Evolutionary conservation across 37 sponge, comb jelly and placozoan species (phyloP).

Genomic region (Mnemiopsis leidyi): DNA sequence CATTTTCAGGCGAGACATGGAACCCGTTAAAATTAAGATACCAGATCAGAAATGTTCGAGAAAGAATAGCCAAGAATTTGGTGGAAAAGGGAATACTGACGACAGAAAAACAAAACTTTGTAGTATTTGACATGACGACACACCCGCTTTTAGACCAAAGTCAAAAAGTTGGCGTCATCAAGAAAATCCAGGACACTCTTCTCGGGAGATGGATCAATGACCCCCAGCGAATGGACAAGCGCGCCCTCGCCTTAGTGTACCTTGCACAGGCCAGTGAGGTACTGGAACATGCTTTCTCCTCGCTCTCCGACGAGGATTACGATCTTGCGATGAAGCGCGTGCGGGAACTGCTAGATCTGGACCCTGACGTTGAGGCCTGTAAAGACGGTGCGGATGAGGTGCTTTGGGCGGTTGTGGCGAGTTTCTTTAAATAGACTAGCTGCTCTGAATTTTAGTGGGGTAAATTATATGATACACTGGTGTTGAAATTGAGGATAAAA

Average conservation of each 20-base stretch:
- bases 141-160: conserved; percentile 91
- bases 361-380: conserved; percentile 88
- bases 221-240: conserved; percentile 85
- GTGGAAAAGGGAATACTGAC: conserved; percentile 98
- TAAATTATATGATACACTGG: background rate
- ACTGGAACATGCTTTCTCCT: conserved; percentile 92
- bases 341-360: conserved; percentile 82
- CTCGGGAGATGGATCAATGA: conserved; percentile 93
- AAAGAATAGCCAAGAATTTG: conserved; percentile 96
- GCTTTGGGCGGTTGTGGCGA: conserved; percentile 89
- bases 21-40: conserved; percentile 95
- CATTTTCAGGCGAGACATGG: conserved; percentile 97
- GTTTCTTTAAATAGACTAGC: conserved; percentile 80
- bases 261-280: conserved; percentile 96
- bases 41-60: conserved; percentile 94
- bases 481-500: background rate
- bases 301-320: conserved; percentile 94
- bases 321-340: conserved; percentile 97
- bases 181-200: conserved; percentile 86
- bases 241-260: conserved; percentile 82
- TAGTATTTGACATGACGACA: conserved; percentile 99
- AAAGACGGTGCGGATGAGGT: conserved; percentile 77
- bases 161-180: conserved; percentile 85
- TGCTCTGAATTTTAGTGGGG: background rate
- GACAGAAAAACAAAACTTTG: conserved; percentile 98